Evolutionary conservation across 2,797 vertebrate species (phyloP).

Genomic region (Heterohyrax brucei): DNA sequence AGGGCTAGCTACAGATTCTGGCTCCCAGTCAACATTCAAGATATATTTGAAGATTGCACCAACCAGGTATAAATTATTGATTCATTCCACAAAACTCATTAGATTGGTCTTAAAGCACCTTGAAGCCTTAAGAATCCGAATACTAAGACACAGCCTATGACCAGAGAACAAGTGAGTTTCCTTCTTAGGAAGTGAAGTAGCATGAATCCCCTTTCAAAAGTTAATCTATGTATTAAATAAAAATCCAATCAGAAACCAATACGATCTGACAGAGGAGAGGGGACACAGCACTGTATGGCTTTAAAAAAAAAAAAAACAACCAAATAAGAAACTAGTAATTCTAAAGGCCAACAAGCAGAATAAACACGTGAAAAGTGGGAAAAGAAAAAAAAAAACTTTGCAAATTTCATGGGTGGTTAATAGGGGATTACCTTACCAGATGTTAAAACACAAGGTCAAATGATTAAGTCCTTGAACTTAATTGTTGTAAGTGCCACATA

Average conservation of each 20-base stretch:
- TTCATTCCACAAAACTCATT: neutral
- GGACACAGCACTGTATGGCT: neutral
- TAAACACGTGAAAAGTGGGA: neutral
- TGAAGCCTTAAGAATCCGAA: neutral
- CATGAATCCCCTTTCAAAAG: neutral
- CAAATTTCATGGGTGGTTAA: neutral
- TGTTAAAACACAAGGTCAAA: neutral
- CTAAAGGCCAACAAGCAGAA: neutral
- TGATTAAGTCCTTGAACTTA: no score
- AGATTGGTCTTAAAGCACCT: slow-evolving; percentile 1
- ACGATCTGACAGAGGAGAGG: slow-evolving; percentile 17
- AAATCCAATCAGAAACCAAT: slow-evolving; percentile 11
- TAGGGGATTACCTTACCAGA: neutral
- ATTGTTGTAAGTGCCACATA: no score
- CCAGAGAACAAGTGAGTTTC: neutral
- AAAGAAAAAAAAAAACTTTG: neutral
- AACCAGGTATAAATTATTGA: neutral
- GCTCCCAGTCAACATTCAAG: neutral
- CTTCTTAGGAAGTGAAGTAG: neutral
- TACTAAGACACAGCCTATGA: neutral
- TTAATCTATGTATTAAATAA: neutral
- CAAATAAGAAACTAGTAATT: neutral
- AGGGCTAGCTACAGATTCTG: neutral
- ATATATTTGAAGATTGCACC: slow-evolving; percentile 17
- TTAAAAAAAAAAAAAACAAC: neutral